phyloP scores from a whole-genome alignment of 1,140 invertebrate species.

The Hylaeus volcanicus region DNA sequence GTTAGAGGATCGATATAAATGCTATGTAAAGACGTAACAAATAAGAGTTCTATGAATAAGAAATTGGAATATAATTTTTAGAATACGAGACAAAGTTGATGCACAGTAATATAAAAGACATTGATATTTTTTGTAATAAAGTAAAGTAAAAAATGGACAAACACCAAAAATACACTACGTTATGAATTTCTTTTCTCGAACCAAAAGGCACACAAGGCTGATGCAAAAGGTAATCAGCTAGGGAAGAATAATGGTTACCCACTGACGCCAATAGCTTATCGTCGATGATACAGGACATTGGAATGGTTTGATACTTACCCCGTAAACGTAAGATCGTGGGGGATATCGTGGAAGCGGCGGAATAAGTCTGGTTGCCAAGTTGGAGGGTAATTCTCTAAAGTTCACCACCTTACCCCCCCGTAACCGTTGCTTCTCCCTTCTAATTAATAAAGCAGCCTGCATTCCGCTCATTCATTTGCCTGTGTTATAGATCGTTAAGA shows the following conservation, averaged over 20 bases:
- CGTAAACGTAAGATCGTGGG: conserved; percentile 87
- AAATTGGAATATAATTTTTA: neutral
- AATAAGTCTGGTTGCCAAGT: conserved; percentile 91
- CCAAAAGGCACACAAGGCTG: neutral
- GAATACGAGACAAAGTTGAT: neutral
- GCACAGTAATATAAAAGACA: neutral
- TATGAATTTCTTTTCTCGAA: conserved; percentile 8
- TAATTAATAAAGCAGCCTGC: conserved; percentile 94
- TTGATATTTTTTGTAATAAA: conserved; percentile 17
- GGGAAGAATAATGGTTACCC: conserved; percentile 34
- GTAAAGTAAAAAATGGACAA: conserved; percentile 12
- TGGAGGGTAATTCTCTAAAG: conserved; percentile 89
- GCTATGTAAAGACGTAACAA: neutral
- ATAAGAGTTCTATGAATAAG: neutral
- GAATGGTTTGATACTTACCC: conserved; percentile 73
- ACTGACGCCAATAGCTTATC: conserved; percentile 42
- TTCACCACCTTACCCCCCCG: conserved; percentile 88
- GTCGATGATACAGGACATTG: conserved; percentile 31
- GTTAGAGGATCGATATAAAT: neutral
- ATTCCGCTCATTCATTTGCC: conserved; percentile 84
- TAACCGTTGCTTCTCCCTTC: conserved; percentile 90
- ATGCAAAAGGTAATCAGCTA: conserved; percentile 39
- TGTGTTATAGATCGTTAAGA: conserved; percentile 67
- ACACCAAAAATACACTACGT: conserved; percentile 24
- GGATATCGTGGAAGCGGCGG: conserved; percentile 92